These are phyloP conservation scores for Myrmophylax atrothorax DNA, from an alignment of 2,113 vertebrate genomes.

Conservation along the genomic window DNA sequence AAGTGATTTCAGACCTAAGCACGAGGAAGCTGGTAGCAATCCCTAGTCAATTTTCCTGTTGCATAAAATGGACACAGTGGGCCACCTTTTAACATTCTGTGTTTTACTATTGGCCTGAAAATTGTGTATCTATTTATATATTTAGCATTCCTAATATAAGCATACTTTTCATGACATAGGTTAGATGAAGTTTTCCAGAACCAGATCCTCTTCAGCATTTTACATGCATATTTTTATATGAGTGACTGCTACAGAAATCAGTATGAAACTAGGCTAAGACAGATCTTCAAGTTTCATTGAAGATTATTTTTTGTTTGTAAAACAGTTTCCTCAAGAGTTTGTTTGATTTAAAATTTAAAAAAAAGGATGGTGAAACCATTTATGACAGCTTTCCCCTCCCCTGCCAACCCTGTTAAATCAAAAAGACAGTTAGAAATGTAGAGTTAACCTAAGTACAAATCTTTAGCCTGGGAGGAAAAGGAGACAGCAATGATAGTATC, in stretches of 20 bases:
- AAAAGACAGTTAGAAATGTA: background rate
- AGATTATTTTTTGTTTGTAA: background rate
- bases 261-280: background rate
- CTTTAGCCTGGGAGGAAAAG: background rate
- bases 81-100: background rate
- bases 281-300: background rate
- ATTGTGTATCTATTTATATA: background rate
- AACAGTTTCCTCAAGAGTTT: background rate
- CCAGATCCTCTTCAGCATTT: background rate
- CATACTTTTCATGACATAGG: background rate
- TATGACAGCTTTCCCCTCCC: background rate
- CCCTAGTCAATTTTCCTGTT: background rate
- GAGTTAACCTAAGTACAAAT: background rate
- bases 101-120: background rate
- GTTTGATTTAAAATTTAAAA: background rate
- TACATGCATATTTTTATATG: background rate
- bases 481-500: background rate
- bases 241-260: background rate
- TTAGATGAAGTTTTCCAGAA: background rate
- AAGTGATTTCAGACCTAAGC: background rate
- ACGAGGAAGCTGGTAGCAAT: background rate
- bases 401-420: background rate
- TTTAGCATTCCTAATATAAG: background rate
- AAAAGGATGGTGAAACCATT: background rate
- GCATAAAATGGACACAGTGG: background rate